Percentiles rank a stretch among this genome's conserved stretches.
Conservation (phyloP, 1,140 invertebrate species). For the Ceratina japonica region DNA sequence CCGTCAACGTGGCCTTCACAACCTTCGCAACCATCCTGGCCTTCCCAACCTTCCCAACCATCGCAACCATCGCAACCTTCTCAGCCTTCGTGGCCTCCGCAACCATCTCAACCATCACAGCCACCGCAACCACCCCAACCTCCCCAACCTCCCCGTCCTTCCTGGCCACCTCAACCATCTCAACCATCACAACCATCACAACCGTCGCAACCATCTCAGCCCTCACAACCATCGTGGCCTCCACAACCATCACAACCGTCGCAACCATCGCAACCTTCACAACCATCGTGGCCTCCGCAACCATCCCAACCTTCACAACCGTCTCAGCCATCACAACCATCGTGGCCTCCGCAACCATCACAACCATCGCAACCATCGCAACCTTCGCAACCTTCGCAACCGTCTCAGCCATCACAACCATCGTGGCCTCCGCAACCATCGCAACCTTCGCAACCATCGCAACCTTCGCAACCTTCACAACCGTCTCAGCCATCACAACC, state of each 20-base stretch:
- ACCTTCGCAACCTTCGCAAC: constrained; percentile 26
- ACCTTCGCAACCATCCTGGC: constrained; percentile 15
- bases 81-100: not conserved
- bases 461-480: not conserved
- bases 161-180: constrained; percentile 16
- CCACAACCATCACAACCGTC: too few species aligned
- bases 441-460: not conserved
- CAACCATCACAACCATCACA: constrained; percentile 30
- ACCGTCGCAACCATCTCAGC: constrained; percentile 10
- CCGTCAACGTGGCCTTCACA: constrained; percentile 12
- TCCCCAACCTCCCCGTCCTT: not conserved
- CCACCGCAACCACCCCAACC: constrained; percentile 3
- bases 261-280: too few species aligned
- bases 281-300: too few species aligned
- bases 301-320: too few species aligned
- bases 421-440: not conserved
- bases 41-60: constrained; percentile 17
- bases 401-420: constrained; percentile 35
- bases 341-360: too few species aligned
- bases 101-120: constrained; percentile 21
- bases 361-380: not conserved
- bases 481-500: constrained; percentile 13
- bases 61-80: constrained; percentile 29
- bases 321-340: too few species aligned
- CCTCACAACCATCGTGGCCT: not conserved